Evolutionary conservation across 1,140 invertebrate genomes (phyloP).

Genomic region (Anastrepha ludens): DNA sequence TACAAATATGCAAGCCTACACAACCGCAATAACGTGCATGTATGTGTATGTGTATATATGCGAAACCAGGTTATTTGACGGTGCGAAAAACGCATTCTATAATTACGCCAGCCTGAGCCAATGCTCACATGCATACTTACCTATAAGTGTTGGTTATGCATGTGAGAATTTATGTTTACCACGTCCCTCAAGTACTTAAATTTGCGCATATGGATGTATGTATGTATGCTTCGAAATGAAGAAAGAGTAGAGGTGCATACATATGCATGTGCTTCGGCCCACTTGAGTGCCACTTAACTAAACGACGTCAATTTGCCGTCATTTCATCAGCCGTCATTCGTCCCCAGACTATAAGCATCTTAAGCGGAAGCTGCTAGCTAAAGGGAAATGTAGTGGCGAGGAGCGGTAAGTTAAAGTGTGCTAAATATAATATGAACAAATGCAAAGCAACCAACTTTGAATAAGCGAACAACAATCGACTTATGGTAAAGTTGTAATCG

Average conservation of each 20-base stretch:
- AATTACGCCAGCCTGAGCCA: background rate
- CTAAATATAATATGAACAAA: conserved; percentile 28
- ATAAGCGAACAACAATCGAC: conserved; percentile 14
- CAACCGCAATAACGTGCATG: background rate
- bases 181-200: conserved; percentile 25
- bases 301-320: conserved; percentile 42
- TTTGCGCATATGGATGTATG: background rate
- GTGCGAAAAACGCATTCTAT: conserved; percentile 18
- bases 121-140: background rate
- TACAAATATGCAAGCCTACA: background rate
- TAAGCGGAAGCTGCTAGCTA: conserved; percentile 6
- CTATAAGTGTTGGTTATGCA: background rate
- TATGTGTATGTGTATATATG: background rate
- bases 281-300: conserved; percentile 52
- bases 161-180: conserved; percentile 37
- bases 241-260: background rate
- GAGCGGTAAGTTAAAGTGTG: background rate
- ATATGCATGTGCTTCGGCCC: background rate
- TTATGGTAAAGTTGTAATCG: conserved; percentile 45
- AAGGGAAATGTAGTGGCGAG: background rate
- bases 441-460: conserved; percentile 16
- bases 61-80: background rate
- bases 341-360: conserved; percentile 11
- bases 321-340: conserved; percentile 41
- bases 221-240: background rate